Conservation (phyloP, 2,797 vertebrate genomes). For the Anomalospiza imberbis region DNA sequence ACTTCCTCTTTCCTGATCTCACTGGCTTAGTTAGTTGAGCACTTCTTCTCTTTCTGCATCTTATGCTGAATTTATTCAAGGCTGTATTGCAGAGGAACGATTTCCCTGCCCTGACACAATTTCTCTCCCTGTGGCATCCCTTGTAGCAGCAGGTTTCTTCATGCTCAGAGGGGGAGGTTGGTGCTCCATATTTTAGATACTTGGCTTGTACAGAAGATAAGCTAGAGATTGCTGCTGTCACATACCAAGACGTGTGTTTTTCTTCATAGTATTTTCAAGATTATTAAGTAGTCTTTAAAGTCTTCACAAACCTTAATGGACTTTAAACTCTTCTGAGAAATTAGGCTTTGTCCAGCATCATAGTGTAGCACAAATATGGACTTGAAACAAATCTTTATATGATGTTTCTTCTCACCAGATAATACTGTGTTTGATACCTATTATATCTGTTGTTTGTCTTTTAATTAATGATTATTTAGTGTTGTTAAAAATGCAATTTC, state of each 20-base stretch:
- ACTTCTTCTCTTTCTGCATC: not conserved
- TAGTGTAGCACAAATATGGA: not conserved
- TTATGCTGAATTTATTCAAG: not conserved
- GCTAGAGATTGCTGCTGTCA: not conserved
- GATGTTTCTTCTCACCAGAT: not conserved
- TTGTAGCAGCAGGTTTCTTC: not conserved
- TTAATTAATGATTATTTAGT: not conserved
- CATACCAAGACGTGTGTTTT: rapidly evolving
- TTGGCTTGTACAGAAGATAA: not conserved
- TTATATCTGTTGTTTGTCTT: not conserved
- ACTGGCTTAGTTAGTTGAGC: not conserved
- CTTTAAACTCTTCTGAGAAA: not conserved
- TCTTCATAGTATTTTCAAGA: not conserved
- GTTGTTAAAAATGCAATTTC: not conserved
- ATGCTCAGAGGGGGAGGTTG: not conserved
- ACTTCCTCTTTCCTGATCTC: not conserved
- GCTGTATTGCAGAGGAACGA: not conserved
- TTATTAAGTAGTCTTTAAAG: not conserved
- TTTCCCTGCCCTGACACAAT: too few species aligned
- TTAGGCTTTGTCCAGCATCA: not conserved
- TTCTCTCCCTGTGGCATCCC: not conserved
- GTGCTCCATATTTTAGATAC: not conserved
- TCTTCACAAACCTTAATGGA: not conserved
- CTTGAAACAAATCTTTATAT: not conserved
- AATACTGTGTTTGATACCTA: not conserved